Percentiles rank a stretch among this genome's conserved stretches.
Conservation (phyloP, 2,888 invertebrate species). For the Patella pellucida region DNA sequence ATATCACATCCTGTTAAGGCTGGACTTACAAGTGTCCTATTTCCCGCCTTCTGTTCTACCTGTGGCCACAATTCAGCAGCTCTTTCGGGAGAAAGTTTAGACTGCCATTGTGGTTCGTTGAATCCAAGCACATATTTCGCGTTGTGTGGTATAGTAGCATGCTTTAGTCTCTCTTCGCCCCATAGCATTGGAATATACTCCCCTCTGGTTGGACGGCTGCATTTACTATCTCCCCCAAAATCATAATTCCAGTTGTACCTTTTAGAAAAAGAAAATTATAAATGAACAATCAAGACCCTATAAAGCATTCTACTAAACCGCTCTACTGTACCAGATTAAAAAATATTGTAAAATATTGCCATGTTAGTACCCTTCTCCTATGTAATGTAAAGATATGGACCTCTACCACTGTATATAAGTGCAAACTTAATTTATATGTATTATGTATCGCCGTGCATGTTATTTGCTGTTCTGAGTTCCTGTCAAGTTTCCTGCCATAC, state of each 20-base stretch:
- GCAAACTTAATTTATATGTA: too few relatives aligned
- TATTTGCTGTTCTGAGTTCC: too few relatives aligned
- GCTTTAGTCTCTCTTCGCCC: slow-evolving; percentile 25
- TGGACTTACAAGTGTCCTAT: slow-evolving; percentile 12
- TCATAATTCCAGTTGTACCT: slow-evolving; percentile 35
- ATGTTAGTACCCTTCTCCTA: too few relatives aligned
- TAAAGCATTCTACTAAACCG: too few relatives aligned
- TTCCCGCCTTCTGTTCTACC: slow-evolving; percentile 28
- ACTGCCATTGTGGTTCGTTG: slow-evolving; percentile 46
- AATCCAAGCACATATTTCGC: slow-evolving; percentile 41
- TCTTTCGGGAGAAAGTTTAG: slow-evolving; percentile 40
- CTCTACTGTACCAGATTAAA: too few relatives aligned
- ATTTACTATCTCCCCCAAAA: slow-evolving; percentile 21
- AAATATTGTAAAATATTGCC: too few relatives aligned
- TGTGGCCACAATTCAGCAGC: slow-evolving; percentile 43
- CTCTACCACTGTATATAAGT: too few relatives aligned
- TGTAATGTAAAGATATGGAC: too few relatives aligned
- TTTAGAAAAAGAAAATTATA: not conserved
- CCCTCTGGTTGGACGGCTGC: slow-evolving; percentile 14
- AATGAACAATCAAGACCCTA: too few relatives aligned
- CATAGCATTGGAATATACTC: slow-evolving; percentile 47
- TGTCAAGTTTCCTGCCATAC: too few relatives aligned
- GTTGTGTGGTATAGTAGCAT: slow-evolving; percentile 21
- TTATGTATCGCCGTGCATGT: too few relatives aligned
- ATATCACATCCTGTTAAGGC: slow-evolving; percentile 13